phyloP scores from a whole-genome alignment of 2,888 invertebrate species.

The Eilema caniola region DNA sequence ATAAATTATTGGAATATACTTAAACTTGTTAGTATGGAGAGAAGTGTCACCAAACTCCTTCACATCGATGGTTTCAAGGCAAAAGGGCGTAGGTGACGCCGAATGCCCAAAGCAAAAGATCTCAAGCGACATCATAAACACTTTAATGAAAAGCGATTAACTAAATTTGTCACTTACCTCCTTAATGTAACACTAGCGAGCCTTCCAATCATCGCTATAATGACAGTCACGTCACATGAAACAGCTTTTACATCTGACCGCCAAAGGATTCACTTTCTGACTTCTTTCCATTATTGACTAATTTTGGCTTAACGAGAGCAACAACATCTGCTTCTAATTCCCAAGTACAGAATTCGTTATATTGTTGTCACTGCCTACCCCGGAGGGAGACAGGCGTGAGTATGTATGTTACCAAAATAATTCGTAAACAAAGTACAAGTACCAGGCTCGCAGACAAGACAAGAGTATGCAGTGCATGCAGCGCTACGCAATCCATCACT shows the following conservation, averaged over 20 bases:
- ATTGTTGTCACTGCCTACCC: no score
- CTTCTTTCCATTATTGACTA: background rate
- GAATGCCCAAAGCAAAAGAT: no score
- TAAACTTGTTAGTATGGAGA: background rate
- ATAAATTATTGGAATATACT: no score
- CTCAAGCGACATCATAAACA: background rate
- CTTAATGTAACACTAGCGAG: no score
- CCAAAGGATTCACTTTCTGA: background rate
- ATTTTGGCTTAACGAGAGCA: background rate
- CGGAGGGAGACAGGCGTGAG: no score
- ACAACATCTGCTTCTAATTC: no score
- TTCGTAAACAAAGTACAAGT: slow-evolving; percentile 53
- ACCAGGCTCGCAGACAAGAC: slow-evolving; percentile 60
- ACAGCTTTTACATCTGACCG: no score
- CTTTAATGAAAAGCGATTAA: background rate
- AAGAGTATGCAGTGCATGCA: slow-evolving; percentile 52
- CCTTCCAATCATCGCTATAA: no score
- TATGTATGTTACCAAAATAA: background rate
- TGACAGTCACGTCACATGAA: background rate
- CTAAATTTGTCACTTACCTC: background rate
- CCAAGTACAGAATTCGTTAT: no score
- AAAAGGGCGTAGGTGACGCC: no score
- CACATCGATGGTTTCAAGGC: no score
- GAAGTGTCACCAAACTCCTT: no score
- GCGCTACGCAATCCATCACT: slow-evolving; percentile 77